phyloP scores from a whole-genome alignment of 2,113 vertebrate species.

The Apus apus region DNA sequence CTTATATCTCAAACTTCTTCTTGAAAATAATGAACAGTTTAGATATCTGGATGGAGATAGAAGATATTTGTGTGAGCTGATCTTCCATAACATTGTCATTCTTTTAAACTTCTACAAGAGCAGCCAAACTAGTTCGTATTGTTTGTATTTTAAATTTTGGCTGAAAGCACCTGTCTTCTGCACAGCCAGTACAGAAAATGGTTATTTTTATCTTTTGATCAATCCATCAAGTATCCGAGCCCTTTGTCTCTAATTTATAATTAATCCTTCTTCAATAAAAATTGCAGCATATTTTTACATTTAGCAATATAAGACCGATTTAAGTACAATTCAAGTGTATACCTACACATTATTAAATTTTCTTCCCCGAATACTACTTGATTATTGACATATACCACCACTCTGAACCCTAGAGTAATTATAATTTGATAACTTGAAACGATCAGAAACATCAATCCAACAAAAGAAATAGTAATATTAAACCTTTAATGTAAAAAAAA shows the following conservation, averaged over 20 bases:
- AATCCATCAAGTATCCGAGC: not conserved
- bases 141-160: not conserved
- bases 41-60: not conserved
- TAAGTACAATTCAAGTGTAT: not conserved
- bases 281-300: not conserved
- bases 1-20: not conserved
- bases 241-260: not conserved
- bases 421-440: not conserved
- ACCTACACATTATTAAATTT: not conserved
- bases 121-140: not conserved
- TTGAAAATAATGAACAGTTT: not conserved
- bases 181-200: not conserved
- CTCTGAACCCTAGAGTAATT: not conserved
- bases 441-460: not conserved
- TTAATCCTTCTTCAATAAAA: not conserved
- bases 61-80: not conserved
- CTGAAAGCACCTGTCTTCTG: not conserved
- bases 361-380: not conserved
- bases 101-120: not conserved
- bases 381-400: not conserved
- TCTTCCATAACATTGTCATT: not conserved
- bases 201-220: not conserved
- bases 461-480: not conserved
- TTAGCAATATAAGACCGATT: not conserved
- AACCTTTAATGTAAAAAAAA: no score